Percentiles rank a stretch among this genome's conserved stretches.
Evolutionary conservation across 2,113 vertebrate genomes (phyloP).

Genomic region (Polypterus senegalus): DNA sequence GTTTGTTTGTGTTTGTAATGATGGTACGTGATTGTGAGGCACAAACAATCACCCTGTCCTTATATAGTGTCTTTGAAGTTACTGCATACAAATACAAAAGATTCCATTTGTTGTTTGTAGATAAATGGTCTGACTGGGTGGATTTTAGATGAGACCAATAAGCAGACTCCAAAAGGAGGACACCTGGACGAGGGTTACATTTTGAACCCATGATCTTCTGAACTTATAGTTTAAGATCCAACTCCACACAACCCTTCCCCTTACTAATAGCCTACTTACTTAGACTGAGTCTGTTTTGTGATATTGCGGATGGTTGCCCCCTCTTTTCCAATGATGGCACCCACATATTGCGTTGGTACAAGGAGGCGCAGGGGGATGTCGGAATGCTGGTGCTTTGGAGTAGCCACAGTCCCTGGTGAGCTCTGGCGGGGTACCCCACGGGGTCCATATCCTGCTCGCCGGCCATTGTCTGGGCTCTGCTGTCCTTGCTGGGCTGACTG

Average conservation of each 20-base stretch:
- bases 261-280: conserved; percentile 48
- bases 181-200: too few relatives aligned
- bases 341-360: conserved; percentile 88
- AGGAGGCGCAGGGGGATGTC: conserved; percentile 83
- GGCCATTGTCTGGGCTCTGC: conserved; percentile 67
- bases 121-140: too few relatives aligned
- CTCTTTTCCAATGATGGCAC: conserved; percentile 89
- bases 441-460: conserved; percentile 60
- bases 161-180: too few relatives aligned
- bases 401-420: conserved; percentile 59
- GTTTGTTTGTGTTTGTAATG: too few relatives aligned
- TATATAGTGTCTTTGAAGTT: too few relatives aligned
- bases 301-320: conserved; percentile 90
- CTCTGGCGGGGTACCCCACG: conserved; percentile 60
- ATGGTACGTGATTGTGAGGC: too few relatives aligned
- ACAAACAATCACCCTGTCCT: too few relatives aligned
- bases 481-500: conserved; percentile 44
- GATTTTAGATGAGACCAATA: too few relatives aligned
- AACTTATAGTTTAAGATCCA: too few relatives aligned
- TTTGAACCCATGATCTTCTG: too few relatives aligned
- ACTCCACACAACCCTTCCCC: not conserved
- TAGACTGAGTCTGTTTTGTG: conserved; percentile 92
- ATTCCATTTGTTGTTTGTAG: too few relatives aligned
- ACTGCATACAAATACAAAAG: too few relatives aligned
- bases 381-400: conserved; percentile 66